Conservation (phyloP, 2,113 vertebrate species). For the Polypterus bichir region DNA sequence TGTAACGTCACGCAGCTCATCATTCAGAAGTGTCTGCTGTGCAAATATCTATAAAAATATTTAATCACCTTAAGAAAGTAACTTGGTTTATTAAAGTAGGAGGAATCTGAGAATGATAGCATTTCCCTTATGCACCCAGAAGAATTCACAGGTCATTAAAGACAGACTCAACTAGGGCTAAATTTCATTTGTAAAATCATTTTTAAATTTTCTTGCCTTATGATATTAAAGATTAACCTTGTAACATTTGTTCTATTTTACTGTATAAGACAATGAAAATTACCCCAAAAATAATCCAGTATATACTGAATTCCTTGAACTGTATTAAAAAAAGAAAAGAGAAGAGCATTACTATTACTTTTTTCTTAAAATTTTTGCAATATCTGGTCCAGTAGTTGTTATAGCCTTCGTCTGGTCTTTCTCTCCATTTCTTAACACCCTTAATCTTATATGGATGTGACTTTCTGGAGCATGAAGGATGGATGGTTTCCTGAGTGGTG, state of each 20-base stretch:
- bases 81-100: not conserved
- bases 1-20: constrained; percentile 47
- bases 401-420: constrained; percentile 21
- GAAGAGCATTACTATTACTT: constrained; percentile 21
- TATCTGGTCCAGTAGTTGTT: constrained; percentile 8
- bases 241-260: no score
- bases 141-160: constrained; percentile 4
- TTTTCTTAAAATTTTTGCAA: constrained; percentile 15
- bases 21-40: constrained; percentile 59
- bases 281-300: no score
- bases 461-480: constrained; percentile 3
- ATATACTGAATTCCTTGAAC: no score
- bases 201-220: not conserved
- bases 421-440: constrained; percentile 24
- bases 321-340: no score
- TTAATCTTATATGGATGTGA: constrained; percentile 20
- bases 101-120: no score
- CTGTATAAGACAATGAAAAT: no score
- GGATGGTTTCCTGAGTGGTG: constrained; percentile 19
- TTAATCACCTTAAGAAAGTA: constrained; percentile 41
- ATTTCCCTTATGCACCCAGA: no score
- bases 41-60: constrained; percentile 20
- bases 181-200: constrained; percentile 5
- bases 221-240: no score
- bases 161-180: constrained; percentile 1